Evolutionary conservation across 1,140 invertebrate genomes (phyloP).

Genomic region (Drosophila saltans): DNA sequence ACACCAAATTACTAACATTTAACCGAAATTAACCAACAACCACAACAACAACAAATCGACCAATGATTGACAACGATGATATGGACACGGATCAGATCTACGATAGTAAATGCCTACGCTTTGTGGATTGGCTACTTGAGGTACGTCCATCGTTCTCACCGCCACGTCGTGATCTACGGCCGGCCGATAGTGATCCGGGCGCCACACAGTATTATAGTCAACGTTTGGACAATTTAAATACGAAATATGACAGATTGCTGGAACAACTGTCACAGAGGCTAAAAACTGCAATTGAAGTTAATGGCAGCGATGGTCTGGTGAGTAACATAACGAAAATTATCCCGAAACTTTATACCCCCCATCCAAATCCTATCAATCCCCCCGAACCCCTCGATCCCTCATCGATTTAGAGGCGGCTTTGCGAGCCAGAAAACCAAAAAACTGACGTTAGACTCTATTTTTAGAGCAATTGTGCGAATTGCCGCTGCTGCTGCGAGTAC

Average conservation of each 20-base stretch:
- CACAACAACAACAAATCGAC: constrained; percentile 39
- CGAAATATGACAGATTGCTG: constrained; percentile 90
- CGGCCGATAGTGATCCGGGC: constrained; percentile 77
- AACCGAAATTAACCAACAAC: constrained; percentile 74
- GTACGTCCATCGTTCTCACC: constrained; percentile 81
- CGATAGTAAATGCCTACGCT: constrained; percentile 91
- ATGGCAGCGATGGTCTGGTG: constrained; percentile 85
- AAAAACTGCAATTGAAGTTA: constrained; percentile 83
- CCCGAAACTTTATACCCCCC: neutral
- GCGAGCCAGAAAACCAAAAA: constrained; percentile 29
- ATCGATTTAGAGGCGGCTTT: constrained; percentile 27
- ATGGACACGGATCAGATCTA: constrained; percentile 86
- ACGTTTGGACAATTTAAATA: constrained; percentile 92
- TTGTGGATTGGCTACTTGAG: constrained; percentile 93
- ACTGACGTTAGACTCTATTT: constrained; percentile 53
- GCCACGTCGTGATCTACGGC: constrained; percentile 79
- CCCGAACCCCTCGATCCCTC: neutral
- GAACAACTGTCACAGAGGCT: constrained; percentile 89
- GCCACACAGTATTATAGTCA: constrained; percentile 93
- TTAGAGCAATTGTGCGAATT: constrained; percentile 27
- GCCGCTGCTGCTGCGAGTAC: constrained; percentile 5
- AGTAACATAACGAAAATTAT: constrained; percentile 80
- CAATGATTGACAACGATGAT: constrained; percentile 30
- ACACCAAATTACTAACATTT: constrained; percentile 76
- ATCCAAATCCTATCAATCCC: neutral